Base-by-base conservation (phyloP, 2,888 invertebrate genomes). In the Nowickia ferox region DNA sequence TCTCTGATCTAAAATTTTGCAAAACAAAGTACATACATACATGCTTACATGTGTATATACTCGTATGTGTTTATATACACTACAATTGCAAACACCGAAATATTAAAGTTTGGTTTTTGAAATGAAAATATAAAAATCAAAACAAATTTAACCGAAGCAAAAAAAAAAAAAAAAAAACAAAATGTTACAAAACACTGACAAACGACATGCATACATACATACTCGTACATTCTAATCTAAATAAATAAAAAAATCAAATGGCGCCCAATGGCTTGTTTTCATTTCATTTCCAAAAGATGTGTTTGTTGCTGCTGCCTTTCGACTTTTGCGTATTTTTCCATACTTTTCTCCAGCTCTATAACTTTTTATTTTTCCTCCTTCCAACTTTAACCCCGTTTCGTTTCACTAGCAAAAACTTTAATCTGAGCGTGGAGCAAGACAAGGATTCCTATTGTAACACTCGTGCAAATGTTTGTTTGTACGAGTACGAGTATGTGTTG, bases 281-380 rank as follows among this genome's bases (percentile, higher is more conserved):
- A 82, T 82, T 85, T 82, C 65, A 78, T 61, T 77, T 61, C 79
- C 57, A 77, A 77, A 63, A 81, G 81, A 77, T 77, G 40, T 65
- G 68, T 17, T 57, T 78, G 65, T 74, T 74, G 53, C 77, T 74
- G 53, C 77, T 86, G 82, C 61, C 77, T 75, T 85, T 84, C 57
- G 85, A 88, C 87, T 87, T 87, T 87, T 88, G 85, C 84, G 84
- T 88, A 86, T 87, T 88, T 84, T 87, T 85, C 83, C 86, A 87
- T 86, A 85, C 87, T 88, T 84, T 87, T 78, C 78, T 71, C 74
- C 61, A 75, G 74, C 55, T 84, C 69, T 48, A 69, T 15, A 78
- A 59, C 74, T 59, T 75, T 81, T 66, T 72, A 46, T 63, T 79
- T 61, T 48, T 46, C 19, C 55, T 72, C 53, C 44, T 55, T 55